A percentile compares a stretch with the other conserved stretches of the same genome.
phyloP scores from a whole-genome alignment of 2,797 vertebrate genomes.

The Rhinella marina region DNA sequence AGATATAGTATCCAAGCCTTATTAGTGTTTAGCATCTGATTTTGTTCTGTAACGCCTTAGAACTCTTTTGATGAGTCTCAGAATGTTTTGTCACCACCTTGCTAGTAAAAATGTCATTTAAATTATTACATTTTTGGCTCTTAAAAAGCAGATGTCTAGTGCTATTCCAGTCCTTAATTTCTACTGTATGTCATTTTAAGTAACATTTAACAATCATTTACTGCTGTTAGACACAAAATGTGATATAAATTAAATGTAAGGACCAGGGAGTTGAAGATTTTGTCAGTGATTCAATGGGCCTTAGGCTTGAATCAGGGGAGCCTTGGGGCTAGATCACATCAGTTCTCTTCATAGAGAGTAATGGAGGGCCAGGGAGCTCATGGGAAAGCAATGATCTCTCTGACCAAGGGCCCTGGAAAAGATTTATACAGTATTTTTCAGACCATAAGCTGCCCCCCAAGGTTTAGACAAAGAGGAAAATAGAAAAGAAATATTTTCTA shows the following conservation, averaged over 20 bases:
- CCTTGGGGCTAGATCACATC: conserved; percentile 44
- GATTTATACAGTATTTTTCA: neutral
- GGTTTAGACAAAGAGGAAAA: too few relatives aligned
- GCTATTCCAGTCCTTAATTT: neutral
- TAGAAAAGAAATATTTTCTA: too few relatives aligned
- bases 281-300: conserved; percentile 14
- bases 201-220: conserved; percentile 28
- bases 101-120: neutral
- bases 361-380: conserved; percentile 22
- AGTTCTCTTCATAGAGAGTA: conserved; percentile 8
- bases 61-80: neutral
- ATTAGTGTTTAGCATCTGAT: too few relatives aligned
- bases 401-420: conserved; percentile 14
- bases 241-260: conserved; percentile 58
- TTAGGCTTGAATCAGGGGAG: conserved; percentile 43
- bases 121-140: neutral
- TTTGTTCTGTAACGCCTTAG: too few relatives aligned
- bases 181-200: neutral
- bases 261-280: conserved; percentile 22
- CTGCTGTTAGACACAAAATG: conserved; percentile 22
- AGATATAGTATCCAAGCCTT: too few relatives aligned
- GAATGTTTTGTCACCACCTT: neutral
- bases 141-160: neutral
- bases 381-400: neutral
- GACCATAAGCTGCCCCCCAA: too few relatives aligned